Conservation (phyloP, 2,113 vertebrate genomes). For the Zosterops lateralis region DNA sequence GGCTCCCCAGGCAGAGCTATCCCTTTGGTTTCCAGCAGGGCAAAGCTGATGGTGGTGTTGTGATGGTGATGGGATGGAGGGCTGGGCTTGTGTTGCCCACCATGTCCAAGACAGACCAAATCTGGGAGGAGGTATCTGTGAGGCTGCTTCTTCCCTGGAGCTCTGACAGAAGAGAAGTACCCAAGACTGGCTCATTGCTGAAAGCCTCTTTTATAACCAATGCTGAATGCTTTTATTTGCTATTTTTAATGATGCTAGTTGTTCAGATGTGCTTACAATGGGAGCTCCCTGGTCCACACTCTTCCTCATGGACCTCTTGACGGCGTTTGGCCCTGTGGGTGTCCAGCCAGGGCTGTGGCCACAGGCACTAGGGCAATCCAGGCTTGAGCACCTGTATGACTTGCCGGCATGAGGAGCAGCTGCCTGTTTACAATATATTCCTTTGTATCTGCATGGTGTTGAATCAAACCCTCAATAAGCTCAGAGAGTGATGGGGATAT, state of each 20-base stretch:
- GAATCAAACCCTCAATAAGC: background rate
- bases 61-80: background rate
- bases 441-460: background rate
- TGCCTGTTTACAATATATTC: background rate
- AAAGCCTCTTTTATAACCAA: background rate
- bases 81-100: background rate
- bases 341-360: background rate
- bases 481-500: background rate
- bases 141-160: background rate
- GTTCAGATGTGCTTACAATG: background rate
- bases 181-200: background rate
- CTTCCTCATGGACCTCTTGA: background rate
- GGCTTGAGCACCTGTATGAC: background rate
- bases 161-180: background rate
- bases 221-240: fast-evolving
- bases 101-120: fast-evolving
- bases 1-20: background rate
- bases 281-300: background rate
- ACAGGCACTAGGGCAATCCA: fast-evolving
- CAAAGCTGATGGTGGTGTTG: background rate
- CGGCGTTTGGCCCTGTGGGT: background rate
- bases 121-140: background rate
- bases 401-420: fast-evolving
- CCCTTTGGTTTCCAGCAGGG: background rate
- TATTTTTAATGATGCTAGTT: background rate